Evolutionary conservation across 53 echinoderm and acorn worm genomes (phyloP).

Genomic region (Holothuria leucospilota): DNA sequence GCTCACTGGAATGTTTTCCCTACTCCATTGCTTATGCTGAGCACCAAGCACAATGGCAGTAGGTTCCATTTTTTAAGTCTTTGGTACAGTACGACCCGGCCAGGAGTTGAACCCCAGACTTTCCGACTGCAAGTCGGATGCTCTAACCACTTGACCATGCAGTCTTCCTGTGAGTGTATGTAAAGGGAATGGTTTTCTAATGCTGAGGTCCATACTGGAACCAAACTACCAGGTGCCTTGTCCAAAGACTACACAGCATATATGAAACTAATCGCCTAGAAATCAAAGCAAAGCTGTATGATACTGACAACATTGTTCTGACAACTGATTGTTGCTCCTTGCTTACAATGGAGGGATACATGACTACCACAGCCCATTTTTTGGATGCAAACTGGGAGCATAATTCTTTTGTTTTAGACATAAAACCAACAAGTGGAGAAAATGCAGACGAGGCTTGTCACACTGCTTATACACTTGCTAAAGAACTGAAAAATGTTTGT

Average conservation of each 20-base stretch:
- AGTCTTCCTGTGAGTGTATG: constrained; percentile 44
- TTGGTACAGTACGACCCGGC: too few species aligned
- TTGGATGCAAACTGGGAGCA: constrained; percentile 40
- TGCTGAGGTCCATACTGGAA: constrained; percentile 30
- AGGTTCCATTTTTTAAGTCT: too few species aligned
- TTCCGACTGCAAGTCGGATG: too few species aligned
- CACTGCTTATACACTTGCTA: constrained; percentile 46
- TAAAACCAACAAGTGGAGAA: constrained; percentile 21
- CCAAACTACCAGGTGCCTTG: constrained; percentile 52
- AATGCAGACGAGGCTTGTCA: constrained; percentile 39
- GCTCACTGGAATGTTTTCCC: too few species aligned
- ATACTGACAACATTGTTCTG: constrained; percentile 23
- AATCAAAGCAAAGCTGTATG: constrained; percentile 7
- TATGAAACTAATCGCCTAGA: constrained; percentile 22
- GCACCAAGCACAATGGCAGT: too few species aligned
- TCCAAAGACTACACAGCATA: constrained; percentile 2
- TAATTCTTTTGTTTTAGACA: constrained; percentile 39
- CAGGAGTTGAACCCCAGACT: too few species aligned
- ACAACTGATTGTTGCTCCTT: constrained; percentile 57
- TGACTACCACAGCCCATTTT: constrained; percentile 51
- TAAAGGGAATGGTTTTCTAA: constrained; percentile 38
- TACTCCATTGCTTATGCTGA: too few species aligned
- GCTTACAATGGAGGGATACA: constrained; percentile 29
- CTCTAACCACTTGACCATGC: too few species aligned
- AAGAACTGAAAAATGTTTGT: constrained; percentile 35